Evolutionary conservation across 2,797 vertebrate genomes (phyloP).

Genomic region (Ptychobarbus kaznakovi): DNA sequence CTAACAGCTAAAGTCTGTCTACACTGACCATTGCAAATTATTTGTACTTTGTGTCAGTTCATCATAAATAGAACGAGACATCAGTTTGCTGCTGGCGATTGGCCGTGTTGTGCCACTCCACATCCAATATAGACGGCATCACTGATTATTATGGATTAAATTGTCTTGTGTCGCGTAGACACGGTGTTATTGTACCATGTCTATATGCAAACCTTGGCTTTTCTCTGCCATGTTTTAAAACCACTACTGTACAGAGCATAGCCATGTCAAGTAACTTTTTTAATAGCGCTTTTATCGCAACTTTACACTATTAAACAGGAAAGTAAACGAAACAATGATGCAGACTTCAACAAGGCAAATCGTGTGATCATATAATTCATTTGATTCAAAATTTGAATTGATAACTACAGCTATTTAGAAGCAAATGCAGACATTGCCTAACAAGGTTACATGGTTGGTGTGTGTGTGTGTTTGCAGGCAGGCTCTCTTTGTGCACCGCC

Average conservation of each 20-base stretch:
- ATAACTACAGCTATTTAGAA: not conserved
- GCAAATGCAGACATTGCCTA: not conserved
- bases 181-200: not conserved
- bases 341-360: not conserved
- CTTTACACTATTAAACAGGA: not conserved
- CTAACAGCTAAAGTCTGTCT: too few species aligned
- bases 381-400: not conserved
- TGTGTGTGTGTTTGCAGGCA: constrained; percentile 67
- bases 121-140: not conserved
- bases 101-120: too few species aligned
- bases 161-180: not conserved
- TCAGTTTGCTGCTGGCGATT: too few species aligned
- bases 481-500: constrained; percentile 88
- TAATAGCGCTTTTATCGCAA: not conserved
- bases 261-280: not conserved
- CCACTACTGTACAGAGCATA: not conserved
- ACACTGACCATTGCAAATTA: too few species aligned
- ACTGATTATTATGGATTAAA: not conserved
- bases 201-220: not conserved
- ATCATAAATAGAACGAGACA: too few species aligned
- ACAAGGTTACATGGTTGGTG: not conserved
- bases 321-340: not conserved
- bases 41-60: too few species aligned
- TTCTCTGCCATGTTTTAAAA: not conserved
- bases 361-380: not conserved